Evolutionary conservation across 2,888 invertebrate genomes (phyloP).

Genomic region (Amphimallon solstitiale): DNA sequence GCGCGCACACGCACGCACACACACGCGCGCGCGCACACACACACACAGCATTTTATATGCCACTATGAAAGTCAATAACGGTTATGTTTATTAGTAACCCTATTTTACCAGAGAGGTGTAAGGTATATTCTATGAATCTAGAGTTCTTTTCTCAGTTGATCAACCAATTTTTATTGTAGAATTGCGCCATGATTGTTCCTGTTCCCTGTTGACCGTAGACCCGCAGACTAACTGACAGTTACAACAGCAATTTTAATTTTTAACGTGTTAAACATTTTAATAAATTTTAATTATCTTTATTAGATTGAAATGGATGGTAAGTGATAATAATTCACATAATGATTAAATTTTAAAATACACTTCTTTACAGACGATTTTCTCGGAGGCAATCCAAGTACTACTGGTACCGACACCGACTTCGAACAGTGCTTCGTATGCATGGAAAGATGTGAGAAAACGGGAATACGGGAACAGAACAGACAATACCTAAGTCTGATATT

Average conservation of each 20-base stretch:
- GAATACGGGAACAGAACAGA: conserved; percentile 5
- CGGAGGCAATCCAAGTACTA: conserved; percentile 10
- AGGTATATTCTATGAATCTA: too few species aligned
- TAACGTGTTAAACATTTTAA: conserved; percentile 12
- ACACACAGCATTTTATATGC: too few species aligned
- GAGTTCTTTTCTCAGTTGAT: too few species aligned
- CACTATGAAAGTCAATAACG: too few species aligned
- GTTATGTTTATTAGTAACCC: too few species aligned
- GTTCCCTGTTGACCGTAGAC: conserved; percentile 10
- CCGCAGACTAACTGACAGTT: conserved; percentile 2
- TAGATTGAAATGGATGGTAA: too few species aligned
- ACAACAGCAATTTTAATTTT: not conserved
- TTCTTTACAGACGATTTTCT: not conserved
- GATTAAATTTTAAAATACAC: too few species aligned
- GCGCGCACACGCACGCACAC: too few species aligned
- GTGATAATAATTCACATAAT: too few species aligned
- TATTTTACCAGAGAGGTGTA: too few species aligned
- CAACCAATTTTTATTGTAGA: not conserved
- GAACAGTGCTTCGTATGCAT: conserved; percentile 8
- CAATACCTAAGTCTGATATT: conserved; percentile 6
- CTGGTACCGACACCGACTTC: conserved; percentile 6
- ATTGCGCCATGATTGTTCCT: conserved; percentile 12
- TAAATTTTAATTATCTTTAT: conserved; percentile 8
- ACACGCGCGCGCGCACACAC: too few species aligned
- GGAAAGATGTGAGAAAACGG: conserved; percentile 6